Evolutionary conservation across 2,797 vertebrate genomes (phyloP).

Genomic region (Champsocephalus esox): DNA sequence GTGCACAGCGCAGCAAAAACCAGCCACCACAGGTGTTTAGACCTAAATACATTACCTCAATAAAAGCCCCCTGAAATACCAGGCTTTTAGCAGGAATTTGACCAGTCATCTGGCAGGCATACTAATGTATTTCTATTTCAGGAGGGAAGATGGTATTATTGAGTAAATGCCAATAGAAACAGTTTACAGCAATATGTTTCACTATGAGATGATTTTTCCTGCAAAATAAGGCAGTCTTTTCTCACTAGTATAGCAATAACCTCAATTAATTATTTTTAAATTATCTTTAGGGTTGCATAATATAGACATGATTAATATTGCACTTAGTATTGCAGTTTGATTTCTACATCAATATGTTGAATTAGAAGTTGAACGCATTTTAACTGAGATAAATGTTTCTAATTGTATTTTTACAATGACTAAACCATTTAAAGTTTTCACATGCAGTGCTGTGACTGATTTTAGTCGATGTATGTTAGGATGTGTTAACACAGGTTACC

Average conservation of each 20-base stretch:
- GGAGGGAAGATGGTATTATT: slow-evolving; percentile 18
- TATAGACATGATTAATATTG: slow-evolving; percentile 25
- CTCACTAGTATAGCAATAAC: slow-evolving; percentile 22
- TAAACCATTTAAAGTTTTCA: background rate
- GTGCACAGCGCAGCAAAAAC: slow-evolving; percentile 43
- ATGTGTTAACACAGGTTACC: background rate
- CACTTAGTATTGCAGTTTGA: slow-evolving; percentile 10
- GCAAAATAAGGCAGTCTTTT: slow-evolving; percentile 17
- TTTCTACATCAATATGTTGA: slow-evolving; percentile 7
- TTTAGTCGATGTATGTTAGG: too few relatives aligned
- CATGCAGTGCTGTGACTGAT: background rate
- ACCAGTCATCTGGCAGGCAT: slow-evolving; percentile 21
- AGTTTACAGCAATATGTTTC: slow-evolving; percentile 1
- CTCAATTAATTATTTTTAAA: slow-evolving; percentile 20
- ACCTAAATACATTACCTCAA: slow-evolving; percentile 42
- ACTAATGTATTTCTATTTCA: slow-evolving; percentile 21
- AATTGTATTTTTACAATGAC: background rate
- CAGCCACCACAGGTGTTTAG: slow-evolving; percentile 28
- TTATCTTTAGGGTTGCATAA: slow-evolving; percentile 17
- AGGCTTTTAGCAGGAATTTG: slow-evolving; percentile 39
- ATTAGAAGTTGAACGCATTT: background rate
- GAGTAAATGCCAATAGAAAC: slow-evolving; percentile 22
- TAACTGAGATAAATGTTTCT: background rate
- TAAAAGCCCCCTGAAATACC: slow-evolving; percentile 39
- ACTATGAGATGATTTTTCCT: slow-evolving; percentile 1